Conservation (phyloP, 1,140 invertebrate genomes). For the Diorhabda carinulata region DNA sequence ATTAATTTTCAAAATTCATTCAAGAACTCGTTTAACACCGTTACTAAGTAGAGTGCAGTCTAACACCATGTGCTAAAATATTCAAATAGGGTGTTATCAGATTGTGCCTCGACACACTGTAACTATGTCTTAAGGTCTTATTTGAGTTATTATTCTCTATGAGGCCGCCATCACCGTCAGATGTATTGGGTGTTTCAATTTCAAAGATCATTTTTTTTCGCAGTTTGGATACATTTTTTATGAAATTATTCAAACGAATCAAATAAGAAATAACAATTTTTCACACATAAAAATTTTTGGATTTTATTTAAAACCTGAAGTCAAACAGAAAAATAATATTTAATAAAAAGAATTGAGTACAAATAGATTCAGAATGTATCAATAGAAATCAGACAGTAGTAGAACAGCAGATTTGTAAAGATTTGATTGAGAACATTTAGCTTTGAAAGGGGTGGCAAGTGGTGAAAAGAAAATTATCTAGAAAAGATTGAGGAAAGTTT, state of each 20-base stretch:
- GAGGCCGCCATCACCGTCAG: conserved; percentile 12
- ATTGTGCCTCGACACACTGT: conserved; percentile 16
- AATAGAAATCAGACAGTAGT: too few species aligned
- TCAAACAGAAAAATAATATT: background rate
- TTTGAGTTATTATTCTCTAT: conserved; percentile 7
- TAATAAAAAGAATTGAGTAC: background rate
- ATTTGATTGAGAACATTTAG: too few species aligned
- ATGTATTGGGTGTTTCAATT: conserved; percentile 12
- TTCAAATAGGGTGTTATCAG: conserved; percentile 8
- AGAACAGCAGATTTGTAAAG: too few species aligned
- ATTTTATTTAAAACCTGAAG: background rate
- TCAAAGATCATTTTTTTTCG: background rate
- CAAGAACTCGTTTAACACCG: conserved; percentile 11
- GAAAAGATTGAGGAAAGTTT: too few species aligned
- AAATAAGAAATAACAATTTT: too few species aligned
- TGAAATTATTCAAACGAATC: too few species aligned
- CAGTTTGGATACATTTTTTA: too few species aligned
- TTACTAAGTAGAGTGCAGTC: conserved; percentile 5
- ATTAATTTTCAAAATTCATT: conserved; percentile 8
- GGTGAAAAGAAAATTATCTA: too few species aligned
- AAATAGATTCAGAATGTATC: background rate
- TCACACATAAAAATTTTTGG: background rate
- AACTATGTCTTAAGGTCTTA: conserved; percentile 13
- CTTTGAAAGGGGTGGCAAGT: too few species aligned
- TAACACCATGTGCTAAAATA: conserved; percentile 13